Evolutionary conservation across 2,888 invertebrate genomes (phyloP), one percentile per base, ranked within the genome.

Genomic region (Cecidostiba fungosa): DNA sequence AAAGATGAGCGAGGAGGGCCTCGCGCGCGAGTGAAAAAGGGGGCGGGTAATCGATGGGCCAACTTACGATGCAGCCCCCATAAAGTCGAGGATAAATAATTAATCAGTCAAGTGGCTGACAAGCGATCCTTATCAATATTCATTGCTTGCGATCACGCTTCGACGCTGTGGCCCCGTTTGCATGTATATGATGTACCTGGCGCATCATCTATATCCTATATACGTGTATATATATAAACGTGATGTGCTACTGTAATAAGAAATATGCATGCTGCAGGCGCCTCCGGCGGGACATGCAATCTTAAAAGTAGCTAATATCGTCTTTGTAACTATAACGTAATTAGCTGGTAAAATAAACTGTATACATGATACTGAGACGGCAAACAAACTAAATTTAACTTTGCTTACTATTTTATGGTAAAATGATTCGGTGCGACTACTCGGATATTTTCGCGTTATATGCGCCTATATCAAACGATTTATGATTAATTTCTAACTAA

Each of bases 121-220:
- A 85, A 87, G 86, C 87, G 82, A 86, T 85, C 78, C 88, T 88
- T 89, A 89, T 89, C 89, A 89, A 89, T 89, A 89, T 89, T 89
- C 89, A 89, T 89, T 89, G 88, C 87, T 85, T 84, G 88, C 87
- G 89, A 89, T 88, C 88, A 88, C 89, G 89, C 88, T 87, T 86
- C 88, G 81, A 59, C 77, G 84, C 72, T 29, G 43, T 16, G 70
- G 59, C 39, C 47, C 36, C 85, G 78, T 59, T 59, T 59, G 54
- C 54, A 23, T 72, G 78, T 50, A 43, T 39, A 74, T 73, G n/a
- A 29, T 5, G 23, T 54, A 54, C 54, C 10, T 26, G 23, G 54
- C 23, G 54, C 54, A 59, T 59, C 66, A 66, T 66, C n/a, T 23
- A 23, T 19, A 26, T 23, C 1, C 14, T 23, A 62, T 23, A 23